Base-by-base conservation (phyloP, 1,140 invertebrate species). In the Lasaia peninsularis region DNA sequence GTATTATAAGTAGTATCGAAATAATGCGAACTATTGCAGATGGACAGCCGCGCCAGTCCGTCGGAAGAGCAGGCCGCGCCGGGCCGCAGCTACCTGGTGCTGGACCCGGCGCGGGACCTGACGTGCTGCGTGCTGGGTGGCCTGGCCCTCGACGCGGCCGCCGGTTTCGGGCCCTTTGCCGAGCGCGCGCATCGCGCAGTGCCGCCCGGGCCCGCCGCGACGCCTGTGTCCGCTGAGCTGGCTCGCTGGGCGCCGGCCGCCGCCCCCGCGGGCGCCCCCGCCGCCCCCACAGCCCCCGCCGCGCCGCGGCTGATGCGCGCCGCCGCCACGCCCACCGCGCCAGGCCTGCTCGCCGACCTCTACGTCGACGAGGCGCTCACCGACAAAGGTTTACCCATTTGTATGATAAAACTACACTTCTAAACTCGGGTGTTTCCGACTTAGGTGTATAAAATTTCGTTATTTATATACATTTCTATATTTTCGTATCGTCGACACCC, bases 51-150 rank as follows among this genome's bases (percentile, higher is more conserved):
- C 34, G 49, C 37, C 18, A 66, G 63, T 51, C 54, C 61, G 10
- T 31, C 14, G 1, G 65, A 60, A 7, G 31, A 18, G 24, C 31
- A 54, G 7, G 61, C 59, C 5, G 69, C 71, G 20, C 14, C 35
- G 5, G 70, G 69, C 16, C 60, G 60, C 37, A 78, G 77, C 63
- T 80, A 74, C 75, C 62, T 88, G 54, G 66, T 89, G 6, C 55
- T 86, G 54, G 83, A 88, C 63, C 59, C 69, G 12, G 28, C 52
- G 52, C 69, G 77, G 5, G 66, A 72, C n/a, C 60, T 82, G 21
- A 88, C 83, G 10, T 86, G 81, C 67, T 68, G 78, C 21, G 87
- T 88, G 24, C 62, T 89, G 8, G 79, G 71, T 56, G 58, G 67
- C 32, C 57, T 67, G 16, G 31, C 63, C 21, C 57, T 62, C 48